These are phyloP conservation scores for Papilio demoleus DNA, from an alignment of 2,888 invertebrate genomes.

Conservation along the genomic window DNA sequence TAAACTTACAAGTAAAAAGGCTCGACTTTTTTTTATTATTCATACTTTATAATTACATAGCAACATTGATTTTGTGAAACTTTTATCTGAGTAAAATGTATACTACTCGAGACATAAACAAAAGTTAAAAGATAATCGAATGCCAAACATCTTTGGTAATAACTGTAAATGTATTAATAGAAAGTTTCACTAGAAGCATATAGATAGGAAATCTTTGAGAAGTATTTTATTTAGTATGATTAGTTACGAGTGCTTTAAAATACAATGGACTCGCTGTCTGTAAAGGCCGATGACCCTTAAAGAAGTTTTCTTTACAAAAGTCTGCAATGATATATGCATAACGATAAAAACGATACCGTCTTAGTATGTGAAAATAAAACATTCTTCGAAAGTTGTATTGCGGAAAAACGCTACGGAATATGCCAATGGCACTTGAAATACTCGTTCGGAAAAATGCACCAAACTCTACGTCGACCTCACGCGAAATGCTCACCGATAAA, in stretches of 20 bases:
- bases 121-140: no score
- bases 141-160: not conserved
- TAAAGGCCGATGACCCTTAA: not conserved
- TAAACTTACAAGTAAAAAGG: no score
- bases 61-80: no score
- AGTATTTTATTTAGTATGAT: not conserved
- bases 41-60: no score
- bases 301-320: not conserved
- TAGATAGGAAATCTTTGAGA: not conserved
- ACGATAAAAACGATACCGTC: not conserved
- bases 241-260: not conserved
- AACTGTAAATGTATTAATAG: not conserved
- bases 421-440: slow-evolving; percentile 1
- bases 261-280: not conserved
- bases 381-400: not conserved
- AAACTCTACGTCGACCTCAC: not conserved
- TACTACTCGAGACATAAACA: no score
- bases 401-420: not conserved
- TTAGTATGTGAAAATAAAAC: not conserved
- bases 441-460: slow-evolving; percentile 6
- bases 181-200: not conserved
- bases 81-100: no score
- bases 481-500: slow-evolving; percentile 4
- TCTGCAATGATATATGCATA: not conserved
- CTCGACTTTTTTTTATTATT: no score